phyloP scores from a whole-genome alignment of 2,888 invertebrate genomes.

The Dryomyza anilis region DNA sequence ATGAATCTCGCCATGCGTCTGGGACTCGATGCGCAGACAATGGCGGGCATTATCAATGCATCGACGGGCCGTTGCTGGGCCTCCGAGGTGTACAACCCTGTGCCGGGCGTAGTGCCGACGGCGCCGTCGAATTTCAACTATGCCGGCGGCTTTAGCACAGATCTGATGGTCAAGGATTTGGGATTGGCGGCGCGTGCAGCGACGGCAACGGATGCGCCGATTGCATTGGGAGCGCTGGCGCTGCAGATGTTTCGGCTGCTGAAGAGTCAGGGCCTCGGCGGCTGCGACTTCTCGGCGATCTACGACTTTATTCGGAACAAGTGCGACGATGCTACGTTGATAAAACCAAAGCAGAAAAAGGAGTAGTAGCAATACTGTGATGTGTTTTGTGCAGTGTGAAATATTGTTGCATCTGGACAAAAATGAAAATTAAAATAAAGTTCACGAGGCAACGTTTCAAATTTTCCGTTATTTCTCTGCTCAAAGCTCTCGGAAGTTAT shows the following conservation, averaged over 20 bases:
- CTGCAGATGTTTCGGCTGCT: conserved; percentile 88
- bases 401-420: too few relatives aligned
- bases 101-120: conserved; percentile 86
- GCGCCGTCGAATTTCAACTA: conserved; percentile 89
- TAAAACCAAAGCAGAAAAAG: too few relatives aligned
- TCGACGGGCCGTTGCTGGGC: conserved; percentile 96
- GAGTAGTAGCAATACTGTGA: too few relatives aligned
- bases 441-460: too few relatives aligned
- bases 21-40: conserved; percentile 85
- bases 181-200: conserved; percentile 89
- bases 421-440: too few relatives aligned
- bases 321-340: conserved; percentile 27
- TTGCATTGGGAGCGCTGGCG: conserved; percentile 84
- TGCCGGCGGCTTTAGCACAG: conserved; percentile 80
- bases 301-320: conserved; percentile 81
- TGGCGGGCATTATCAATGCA: conserved; percentile 88
- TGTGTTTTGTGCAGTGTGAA: too few relatives aligned
- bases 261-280: conserved; percentile 73
- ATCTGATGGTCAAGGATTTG: conserved; percentile 90
- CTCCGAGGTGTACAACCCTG: conserved; percentile 94
- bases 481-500: too few relatives aligned
- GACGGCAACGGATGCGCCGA: conserved; percentile 74
- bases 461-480: too few relatives aligned
- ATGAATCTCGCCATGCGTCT: conserved; percentile 93
- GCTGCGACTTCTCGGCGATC: conserved; percentile 90